Base-by-base conservation (phyloP, 2,888 invertebrate species). In the Amaurobius ferox region DNA sequence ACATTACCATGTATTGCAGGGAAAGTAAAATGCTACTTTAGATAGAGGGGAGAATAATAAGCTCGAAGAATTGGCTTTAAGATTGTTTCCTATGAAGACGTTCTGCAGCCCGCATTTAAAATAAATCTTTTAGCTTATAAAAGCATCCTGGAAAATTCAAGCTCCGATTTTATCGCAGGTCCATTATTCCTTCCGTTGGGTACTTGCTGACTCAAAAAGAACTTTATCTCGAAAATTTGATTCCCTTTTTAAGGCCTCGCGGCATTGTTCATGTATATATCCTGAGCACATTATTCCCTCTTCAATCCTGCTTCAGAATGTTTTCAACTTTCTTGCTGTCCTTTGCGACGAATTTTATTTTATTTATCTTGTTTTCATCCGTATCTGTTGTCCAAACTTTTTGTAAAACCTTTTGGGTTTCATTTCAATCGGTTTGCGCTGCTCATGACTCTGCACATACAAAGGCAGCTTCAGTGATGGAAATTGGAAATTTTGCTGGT, bases 221-320 rank as follows among this genome's bases (percentile, higher is more conserved):
- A 66, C 73, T 70, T 78, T 78, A 78, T 78, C 78, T 70, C 19
- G 13, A 64, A 72, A 67, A 73, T 80, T 73, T 67, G 72, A 35
- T 80, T 80, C 64, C 35, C 80, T 64, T 80, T 32, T 80, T 67
- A 80, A 72, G 67, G 67, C 73, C 48, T 44, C 61, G 28, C 19
- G 30, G 73, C 67, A 80, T 66, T 80, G 73, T 80, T 64, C 71
- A 32, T 44, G 70, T 39, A n/a, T n/a, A n/a, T n/a, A n/a, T n/a
- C n/a, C 44, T 35, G 72, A 79, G 71, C 19, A 30, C 70, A 39
- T 79, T 44, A 44, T 16, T 7, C 61, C 32, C 16, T 35, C 62
- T 64, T 64, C 29, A 40, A 32, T 39, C 39, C n/a, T 66, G 40
- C 64, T 68, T 72, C 66, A 44, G 70, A 32, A n/a, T 30, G 61